Evolutionary conservation across 2,888 invertebrate species (phyloP).

Genomic region (Heliconius charithonia): DNA sequence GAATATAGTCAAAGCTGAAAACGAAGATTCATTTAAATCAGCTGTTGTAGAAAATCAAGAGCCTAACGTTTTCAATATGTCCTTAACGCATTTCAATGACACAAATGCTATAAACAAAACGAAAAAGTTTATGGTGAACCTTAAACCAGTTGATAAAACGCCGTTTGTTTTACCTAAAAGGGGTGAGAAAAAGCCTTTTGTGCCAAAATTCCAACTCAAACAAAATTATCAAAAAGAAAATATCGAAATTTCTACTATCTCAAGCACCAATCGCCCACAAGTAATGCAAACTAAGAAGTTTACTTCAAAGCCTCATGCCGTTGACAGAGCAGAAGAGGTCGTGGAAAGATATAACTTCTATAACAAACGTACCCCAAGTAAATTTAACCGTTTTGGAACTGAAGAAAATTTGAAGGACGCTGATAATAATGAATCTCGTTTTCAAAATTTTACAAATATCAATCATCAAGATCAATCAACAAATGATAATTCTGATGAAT

Average conservation of each 20-base stretch:
- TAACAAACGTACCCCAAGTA: not conserved
- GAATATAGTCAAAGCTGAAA: conserved; percentile 12
- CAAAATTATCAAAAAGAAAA: not conserved
- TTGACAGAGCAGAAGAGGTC: not conserved
- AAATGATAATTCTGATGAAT: conserved; percentile 11
- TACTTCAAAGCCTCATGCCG: conserved; percentile 9
- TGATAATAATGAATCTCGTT: not conserved
- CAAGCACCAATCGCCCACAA: conserved; percentile 11
- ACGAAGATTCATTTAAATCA: conserved; percentile 1
- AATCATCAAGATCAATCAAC: not conserved
- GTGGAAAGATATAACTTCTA: not conserved
- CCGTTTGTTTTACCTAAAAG: not conserved
- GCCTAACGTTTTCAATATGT: not conserved
- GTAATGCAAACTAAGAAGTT: conserved; percentile 18
- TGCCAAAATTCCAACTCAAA: not conserved
- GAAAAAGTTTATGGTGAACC: conserved; percentile 17
- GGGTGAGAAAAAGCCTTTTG: not conserved
- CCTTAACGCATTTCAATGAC: not conserved
- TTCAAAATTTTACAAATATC: conserved; percentile 5
- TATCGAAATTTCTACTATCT: not conserved
- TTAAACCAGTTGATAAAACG: conserved; percentile 10
- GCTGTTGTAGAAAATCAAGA: not conserved
- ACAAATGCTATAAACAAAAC: not conserved
- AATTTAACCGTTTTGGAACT: not conserved
- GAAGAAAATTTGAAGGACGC: not conserved